Evolutionary conservation across 2,888 invertebrate genomes (phyloP).

Genomic region (Syritta pipiens): DNA sequence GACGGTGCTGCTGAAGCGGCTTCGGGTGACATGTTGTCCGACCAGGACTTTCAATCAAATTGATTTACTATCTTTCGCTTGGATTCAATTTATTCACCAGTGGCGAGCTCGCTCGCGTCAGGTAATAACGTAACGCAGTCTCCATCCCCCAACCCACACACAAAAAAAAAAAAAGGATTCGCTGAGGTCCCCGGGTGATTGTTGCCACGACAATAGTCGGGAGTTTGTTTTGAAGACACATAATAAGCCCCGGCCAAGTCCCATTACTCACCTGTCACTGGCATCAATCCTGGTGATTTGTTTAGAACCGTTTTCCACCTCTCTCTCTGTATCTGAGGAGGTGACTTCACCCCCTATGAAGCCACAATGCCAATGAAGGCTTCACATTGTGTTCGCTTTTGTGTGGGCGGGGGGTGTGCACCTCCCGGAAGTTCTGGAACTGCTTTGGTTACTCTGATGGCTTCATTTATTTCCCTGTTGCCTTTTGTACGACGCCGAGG

Average conservation of each 20-base stretch:
- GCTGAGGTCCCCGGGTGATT: background rate
- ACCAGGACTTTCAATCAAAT: conserved; percentile 62
- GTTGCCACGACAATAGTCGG: conserved; percentile 3
- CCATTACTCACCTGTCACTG: conserved; percentile 68
- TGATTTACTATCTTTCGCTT: conserved; percentile 63
- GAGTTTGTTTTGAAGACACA: conserved; percentile 54
- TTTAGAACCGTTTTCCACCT: conserved; percentile 47
- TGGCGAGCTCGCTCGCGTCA: conserved; percentile 24
- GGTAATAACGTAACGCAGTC: conserved; percentile 48
- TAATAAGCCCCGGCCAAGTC: conserved; percentile 65
- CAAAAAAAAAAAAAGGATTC: background rate
- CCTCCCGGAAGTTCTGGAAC: conserved; percentile 35
- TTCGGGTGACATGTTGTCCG: conserved; percentile 58
- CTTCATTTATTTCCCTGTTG: conserved; percentile 68
- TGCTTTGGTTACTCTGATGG: conserved; percentile 53
- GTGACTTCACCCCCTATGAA: background rate
- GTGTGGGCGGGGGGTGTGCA: background rate
- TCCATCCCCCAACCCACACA: too few species aligned
- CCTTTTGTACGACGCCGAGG: conserved; percentile 25
- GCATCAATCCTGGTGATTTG: conserved; percentile 69
- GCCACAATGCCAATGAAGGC: background rate
- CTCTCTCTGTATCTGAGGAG: background rate
- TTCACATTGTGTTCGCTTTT: conserved; percentile 6
- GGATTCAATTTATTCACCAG: conserved; percentile 67
- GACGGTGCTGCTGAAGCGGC: background rate